Evolutionary conservation across 2,888 invertebrate species (phyloP).

Genomic region (Stenotaenia linearis): DNA sequence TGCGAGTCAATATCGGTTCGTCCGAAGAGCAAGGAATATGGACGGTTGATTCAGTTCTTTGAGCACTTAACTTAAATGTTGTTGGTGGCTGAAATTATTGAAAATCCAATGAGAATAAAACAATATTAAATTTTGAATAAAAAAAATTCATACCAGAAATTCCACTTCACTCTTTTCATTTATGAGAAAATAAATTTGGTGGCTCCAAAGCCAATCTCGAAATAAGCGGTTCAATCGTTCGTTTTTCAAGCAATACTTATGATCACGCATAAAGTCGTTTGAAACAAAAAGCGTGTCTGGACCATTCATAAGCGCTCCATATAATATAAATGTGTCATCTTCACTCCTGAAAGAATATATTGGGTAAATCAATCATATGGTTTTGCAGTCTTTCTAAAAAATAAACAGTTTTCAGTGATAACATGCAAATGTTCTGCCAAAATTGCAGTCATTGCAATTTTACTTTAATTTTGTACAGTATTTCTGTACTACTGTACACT

Average conservation of each 20-base stretch:
- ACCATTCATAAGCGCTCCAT: not conserved
- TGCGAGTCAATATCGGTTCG: not conserved
- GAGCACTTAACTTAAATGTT: not conserved
- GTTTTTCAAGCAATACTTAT: not conserved
- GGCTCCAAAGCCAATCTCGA: not conserved
- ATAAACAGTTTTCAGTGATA: not conserved
- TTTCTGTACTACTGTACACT: too few species aligned
- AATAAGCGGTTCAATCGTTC: not conserved
- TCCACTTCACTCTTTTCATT: not conserved
- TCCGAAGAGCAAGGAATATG: not conserved
- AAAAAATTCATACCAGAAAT: not conserved
- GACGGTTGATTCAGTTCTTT: not conserved
- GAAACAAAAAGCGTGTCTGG: not conserved
- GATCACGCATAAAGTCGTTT: not conserved
- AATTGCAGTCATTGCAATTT: too few species aligned
- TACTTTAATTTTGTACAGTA: too few species aligned
- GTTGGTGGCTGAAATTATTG: not conserved
- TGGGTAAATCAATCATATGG: too few species aligned
- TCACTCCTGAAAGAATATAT: too few species aligned
- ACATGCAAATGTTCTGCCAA: too few species aligned
- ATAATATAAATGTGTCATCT: not conserved
- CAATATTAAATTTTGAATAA: too few species aligned
- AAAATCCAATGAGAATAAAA: too few species aligned
- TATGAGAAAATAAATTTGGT: not conserved
- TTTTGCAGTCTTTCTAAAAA: too few species aligned